These are phyloP conservation scores for Nilaparvata lugens DNA, from an alignment of 1,140 invertebrate genomes.

Conservation along the genomic window DNA sequence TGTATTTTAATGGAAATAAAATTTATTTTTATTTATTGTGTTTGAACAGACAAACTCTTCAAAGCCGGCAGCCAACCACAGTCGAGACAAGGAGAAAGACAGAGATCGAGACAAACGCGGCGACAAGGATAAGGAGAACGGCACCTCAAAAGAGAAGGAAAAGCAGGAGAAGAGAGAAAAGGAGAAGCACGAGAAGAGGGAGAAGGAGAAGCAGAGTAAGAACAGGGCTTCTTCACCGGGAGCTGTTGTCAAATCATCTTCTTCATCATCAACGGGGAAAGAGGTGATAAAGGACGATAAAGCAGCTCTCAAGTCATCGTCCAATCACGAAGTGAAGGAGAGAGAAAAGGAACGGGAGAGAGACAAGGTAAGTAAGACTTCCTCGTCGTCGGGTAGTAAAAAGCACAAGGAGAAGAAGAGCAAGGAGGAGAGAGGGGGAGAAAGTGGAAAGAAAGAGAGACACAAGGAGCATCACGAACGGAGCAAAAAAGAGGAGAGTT, in stretches of 20 bases:
- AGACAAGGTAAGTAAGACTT: too few species aligned
- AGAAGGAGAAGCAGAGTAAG: conserved; percentile 15
- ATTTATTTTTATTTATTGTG: too few species aligned
- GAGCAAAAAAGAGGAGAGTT: conserved; percentile 31
- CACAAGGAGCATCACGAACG: conserved; percentile 35
- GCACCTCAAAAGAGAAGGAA: conserved; percentile 19
- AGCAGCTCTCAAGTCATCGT: too few species aligned
- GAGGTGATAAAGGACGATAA: neutral
- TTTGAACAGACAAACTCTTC: conserved; percentile 5
- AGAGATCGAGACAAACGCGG: conserved; percentile 38
- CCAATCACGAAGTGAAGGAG: too few species aligned
- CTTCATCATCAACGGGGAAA: conserved; percentile 10
- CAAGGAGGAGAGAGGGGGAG: conserved; percentile 41
- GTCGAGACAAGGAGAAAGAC: conserved; percentile 39
- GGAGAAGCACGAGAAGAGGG: conserved; percentile 37
- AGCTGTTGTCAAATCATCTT: neutral
- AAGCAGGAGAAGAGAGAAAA: conserved; percentile 18
- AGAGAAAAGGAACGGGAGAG: too few species aligned
- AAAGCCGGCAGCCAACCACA: conserved; percentile 37
- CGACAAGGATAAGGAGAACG: conserved; percentile 42
- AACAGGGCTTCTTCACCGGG: conserved; percentile 11
- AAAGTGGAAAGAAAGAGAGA: conserved; percentile 42
- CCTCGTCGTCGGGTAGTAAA: too few species aligned
- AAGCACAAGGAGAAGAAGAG: conserved; percentile 20
- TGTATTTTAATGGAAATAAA: too few species aligned